Conservation (phyloP, 1,140 invertebrate species). For the Zaprionus gabonicus region DNA sequence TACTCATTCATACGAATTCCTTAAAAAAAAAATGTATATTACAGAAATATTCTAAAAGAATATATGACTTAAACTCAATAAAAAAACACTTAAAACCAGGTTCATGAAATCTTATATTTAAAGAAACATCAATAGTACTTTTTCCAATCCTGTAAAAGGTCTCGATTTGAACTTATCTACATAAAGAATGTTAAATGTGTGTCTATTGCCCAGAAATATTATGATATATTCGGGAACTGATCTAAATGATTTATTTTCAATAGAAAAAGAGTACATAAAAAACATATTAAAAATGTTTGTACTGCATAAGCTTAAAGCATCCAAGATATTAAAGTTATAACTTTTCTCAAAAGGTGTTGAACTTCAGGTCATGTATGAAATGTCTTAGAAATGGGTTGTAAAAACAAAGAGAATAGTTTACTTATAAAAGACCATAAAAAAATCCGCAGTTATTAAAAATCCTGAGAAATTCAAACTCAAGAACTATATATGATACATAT, state of each 20-base stretch:
- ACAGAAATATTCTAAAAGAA: conserved; percentile 14
- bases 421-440: background rate
- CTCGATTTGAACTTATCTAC: background rate
- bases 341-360: background rate
- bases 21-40: conserved; percentile 22
- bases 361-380: background rate
- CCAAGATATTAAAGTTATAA: background rate
- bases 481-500: background rate
- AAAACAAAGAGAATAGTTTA: background rate
- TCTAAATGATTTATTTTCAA: background rate
- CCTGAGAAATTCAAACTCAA: background rate
- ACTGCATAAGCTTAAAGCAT: background rate
- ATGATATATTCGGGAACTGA: background rate
- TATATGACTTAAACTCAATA: conserved; percentile 6
- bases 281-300: background rate
- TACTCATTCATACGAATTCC: conserved; percentile 46
- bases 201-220: background rate
- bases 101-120: background rate
- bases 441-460: background rate
- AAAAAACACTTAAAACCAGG: background rate
- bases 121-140: background rate
- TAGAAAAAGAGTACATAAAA: background rate
- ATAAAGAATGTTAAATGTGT: background rate
- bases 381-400: background rate
- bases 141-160: background rate